phyloP scores from a whole-genome alignment of 2,888 invertebrate genomes.

The Entomobrya multifasciata region DNA sequence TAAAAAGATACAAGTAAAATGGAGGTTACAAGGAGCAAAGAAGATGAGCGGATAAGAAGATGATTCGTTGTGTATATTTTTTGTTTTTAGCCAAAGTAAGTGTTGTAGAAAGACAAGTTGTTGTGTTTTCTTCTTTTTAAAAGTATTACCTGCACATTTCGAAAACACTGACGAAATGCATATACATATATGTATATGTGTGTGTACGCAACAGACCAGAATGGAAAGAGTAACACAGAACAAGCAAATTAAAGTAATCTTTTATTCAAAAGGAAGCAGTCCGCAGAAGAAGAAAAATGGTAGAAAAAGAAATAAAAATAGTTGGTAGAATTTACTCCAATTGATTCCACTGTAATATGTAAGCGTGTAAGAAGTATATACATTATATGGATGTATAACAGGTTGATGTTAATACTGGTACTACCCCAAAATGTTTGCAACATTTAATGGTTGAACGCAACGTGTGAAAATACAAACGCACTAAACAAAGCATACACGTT shows the following conservation, averaged over 20 bases:
- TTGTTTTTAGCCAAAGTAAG: neutral
- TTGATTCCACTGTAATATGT: constrained; percentile 37
- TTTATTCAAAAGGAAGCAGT: neutral
- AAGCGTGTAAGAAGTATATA: no score
- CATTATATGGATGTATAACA: no score
- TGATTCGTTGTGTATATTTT: constrained; percentile 8
- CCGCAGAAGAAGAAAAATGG: neutral
- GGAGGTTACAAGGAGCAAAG: neutral
- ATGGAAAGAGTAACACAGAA: neutral
- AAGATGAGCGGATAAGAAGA: constrained; percentile 1
- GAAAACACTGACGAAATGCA: neutral
- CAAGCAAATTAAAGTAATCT: constrained; percentile 5
- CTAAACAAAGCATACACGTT: no score
- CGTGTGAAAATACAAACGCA: no score
- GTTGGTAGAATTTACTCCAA: constrained; percentile 70
- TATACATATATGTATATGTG: no score
- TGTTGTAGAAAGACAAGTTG: neutral
- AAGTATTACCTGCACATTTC: neutral
- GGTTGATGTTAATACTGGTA: no score
- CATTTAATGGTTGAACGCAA: no score
- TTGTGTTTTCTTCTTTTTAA: neutral
- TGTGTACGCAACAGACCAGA: neutral
- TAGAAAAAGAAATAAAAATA: constrained; percentile 22
- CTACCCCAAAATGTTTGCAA: no score
- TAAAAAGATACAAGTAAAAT: neutral